Conservation (phyloP, 2,888 invertebrate species). For the Athrips mouffetella region DNA sequence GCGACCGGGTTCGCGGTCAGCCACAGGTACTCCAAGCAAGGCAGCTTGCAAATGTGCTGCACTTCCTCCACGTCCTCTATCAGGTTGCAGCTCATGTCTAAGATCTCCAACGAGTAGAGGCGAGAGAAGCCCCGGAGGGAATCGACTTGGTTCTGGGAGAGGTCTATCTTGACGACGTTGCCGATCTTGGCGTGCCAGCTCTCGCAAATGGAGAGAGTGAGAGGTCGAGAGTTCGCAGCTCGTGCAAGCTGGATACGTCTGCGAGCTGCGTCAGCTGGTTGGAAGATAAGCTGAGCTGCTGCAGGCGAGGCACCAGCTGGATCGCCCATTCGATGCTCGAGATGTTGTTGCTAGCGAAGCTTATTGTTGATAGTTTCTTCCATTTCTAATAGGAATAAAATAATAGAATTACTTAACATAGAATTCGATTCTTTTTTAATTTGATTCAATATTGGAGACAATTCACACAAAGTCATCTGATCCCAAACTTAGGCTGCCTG, state of each 20-base stretch:
- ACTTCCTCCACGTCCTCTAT: constrained; percentile 90
- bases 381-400: constrained; percentile 82
- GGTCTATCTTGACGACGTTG: constrained; percentile 88
- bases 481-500: too few species aligned
- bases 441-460: too few species aligned
- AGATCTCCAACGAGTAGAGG: constrained; percentile 89
- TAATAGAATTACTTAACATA: too few species aligned
- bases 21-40: constrained; percentile 91
- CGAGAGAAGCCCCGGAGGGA: constrained; percentile 86
- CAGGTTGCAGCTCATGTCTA: constrained; percentile 92
- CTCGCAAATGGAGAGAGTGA: constrained; percentile 84
- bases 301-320: constrained; percentile 84
- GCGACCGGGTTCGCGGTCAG: constrained; percentile 95
- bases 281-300: constrained; percentile 84
- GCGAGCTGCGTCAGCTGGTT: constrained; percentile 87
- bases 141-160: constrained; percentile 90
- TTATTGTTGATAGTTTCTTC: constrained; percentile 83
- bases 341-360: constrained; percentile 89
- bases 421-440: too few species aligned
- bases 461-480: too few species aligned
- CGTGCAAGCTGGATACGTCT: constrained; percentile 87
- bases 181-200: constrained; percentile 92
- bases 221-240: constrained; percentile 86
- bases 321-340: constrained; percentile 88
- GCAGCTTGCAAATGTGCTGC: constrained; percentile 86